These are phyloP conservation scores for Nasonovia ribisnigri DNA, from an alignment of 2,888 invertebrate species.

Conservation along the genomic window DNA sequence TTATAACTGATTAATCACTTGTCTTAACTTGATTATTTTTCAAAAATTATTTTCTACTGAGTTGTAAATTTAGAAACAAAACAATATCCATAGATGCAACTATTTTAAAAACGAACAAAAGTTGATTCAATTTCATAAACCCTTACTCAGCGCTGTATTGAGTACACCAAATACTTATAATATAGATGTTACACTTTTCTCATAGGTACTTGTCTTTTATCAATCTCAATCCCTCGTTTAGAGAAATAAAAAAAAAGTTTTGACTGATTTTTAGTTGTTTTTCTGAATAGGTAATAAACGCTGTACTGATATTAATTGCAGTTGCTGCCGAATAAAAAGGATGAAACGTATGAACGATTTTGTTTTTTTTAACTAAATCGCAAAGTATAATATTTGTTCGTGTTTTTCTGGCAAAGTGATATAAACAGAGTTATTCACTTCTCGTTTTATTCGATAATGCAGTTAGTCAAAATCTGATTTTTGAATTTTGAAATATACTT, in stretches of 20 bases:
- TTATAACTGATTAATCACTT: background rate
- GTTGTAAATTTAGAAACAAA: background rate
- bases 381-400: background rate
- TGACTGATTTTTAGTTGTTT: background rate
- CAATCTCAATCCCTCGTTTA: no score
- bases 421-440: no score
- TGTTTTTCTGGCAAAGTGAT: background rate
- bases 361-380: background rate
- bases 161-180: no score
- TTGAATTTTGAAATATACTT: no score
- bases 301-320: background rate
- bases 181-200: no score
- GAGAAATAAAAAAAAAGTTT: background rate
- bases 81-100: background rate
- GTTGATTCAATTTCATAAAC: background rate
- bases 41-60: background rate
- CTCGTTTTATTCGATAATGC: no score
- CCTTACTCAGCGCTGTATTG: background rate
- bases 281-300: conserved; percentile 10
- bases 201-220: no score
- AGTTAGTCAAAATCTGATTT: no score
- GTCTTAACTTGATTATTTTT: background rate
- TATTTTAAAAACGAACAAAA: background rate
- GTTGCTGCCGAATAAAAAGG: background rate
- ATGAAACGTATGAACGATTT: background rate